Conservation (phyloP, 2,113 vertebrate species). For the Boleophthalmus pectinirostris region DNA sequence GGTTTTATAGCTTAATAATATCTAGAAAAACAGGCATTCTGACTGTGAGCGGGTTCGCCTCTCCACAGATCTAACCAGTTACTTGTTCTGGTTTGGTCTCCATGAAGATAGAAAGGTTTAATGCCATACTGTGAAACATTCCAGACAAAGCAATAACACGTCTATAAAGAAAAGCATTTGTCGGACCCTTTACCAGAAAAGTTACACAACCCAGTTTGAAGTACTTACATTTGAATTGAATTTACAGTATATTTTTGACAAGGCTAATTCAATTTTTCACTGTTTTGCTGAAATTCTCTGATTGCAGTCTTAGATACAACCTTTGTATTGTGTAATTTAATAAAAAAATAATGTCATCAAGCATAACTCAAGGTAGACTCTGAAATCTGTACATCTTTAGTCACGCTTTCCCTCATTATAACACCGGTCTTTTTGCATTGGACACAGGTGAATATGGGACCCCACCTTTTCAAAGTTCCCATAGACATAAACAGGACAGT, state of each 20-base stretch:
- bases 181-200: too few species aligned
- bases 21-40: too few species aligned
- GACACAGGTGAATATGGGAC: constrained; percentile 49
- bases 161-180: too few species aligned
- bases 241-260: not conserved
- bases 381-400: constrained; percentile 34
- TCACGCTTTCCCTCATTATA: constrained; percentile 5
- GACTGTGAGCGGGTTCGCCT: too few species aligned
- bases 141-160: too few species aligned
- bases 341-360: constrained; percentile 11
- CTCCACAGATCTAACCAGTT: too few species aligned
- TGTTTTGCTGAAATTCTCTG: constrained; percentile 15
- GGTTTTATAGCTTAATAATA: too few species aligned
- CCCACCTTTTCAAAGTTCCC: constrained; percentile 3
- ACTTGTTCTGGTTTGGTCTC: too few species aligned
- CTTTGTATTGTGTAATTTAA: not conserved
- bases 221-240: too few species aligned
- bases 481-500: not conserved
- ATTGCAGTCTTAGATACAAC: constrained; percentile 9
- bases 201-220: not conserved
- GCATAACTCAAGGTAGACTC: not conserved
- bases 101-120: too few species aligned
- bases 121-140: too few species aligned
- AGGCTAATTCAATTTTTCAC: not conserved
- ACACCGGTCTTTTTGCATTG: constrained; percentile 42